Conservation (phyloP, 2,797 vertebrate species). For the Tenualosa thibaudeaui region DNA sequence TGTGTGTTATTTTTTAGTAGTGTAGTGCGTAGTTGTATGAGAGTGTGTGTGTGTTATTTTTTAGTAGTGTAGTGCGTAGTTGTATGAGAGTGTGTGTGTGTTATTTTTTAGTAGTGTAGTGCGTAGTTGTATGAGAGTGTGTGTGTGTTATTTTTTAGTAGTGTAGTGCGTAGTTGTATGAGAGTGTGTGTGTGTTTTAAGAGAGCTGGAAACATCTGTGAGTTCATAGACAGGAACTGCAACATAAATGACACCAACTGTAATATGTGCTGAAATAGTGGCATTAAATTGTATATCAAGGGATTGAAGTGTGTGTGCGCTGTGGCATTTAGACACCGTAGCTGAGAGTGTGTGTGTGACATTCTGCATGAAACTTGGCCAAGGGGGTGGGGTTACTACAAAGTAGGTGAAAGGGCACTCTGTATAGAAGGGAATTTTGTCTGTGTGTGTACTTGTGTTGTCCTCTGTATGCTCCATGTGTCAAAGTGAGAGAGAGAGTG, state of each 20-base stretch:
- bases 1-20: too few relatives aligned
- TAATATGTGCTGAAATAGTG: too few relatives aligned
- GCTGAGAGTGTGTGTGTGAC: not conserved
- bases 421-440: not conserved
- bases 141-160: too few relatives aligned
- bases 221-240: too few relatives aligned
- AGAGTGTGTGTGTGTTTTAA: not conserved
- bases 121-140: too few relatives aligned
- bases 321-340: not conserved
- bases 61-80: too few relatives aligned
- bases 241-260: too few relatives aligned
- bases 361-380: not conserved
- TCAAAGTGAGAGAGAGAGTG: not conserved
- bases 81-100: not conserved
- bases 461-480: too few relatives aligned
- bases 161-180: not conserved
- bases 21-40: not conserved
- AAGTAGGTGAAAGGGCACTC: slow-evolving; percentile 8
- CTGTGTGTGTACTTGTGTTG: not conserved
- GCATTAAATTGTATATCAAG: not conserved
- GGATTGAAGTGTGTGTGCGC: not conserved
- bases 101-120: not conserved
- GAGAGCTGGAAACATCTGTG: too few relatives aligned
- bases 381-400: not conserved
- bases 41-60: not conserved